Base-by-base conservation (phyloP, 2,113 vertebrate species). In the Pimephales promelas region DNA sequence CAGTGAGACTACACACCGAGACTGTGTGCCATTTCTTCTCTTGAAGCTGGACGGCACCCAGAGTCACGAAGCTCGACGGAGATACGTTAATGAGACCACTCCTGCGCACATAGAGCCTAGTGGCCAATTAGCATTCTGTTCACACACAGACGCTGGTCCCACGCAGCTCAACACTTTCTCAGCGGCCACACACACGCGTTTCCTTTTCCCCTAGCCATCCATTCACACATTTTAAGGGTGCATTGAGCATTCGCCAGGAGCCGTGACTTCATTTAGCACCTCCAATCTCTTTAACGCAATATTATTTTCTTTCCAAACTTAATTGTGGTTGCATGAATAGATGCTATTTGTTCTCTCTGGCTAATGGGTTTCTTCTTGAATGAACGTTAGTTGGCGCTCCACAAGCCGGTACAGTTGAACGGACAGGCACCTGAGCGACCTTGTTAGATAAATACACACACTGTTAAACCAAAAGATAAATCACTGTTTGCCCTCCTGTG, bases 81-180 rank as follows among this genome's bases (percentile, higher is more conserved):
- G 40, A 81, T 34, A 79, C 40, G 73, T 81, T 85, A 87, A 87
- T 87, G 81, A 87, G 68, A 24, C 70, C 24, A 76, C 75, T 68
- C 43, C 82, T 83, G 66, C 52, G 74, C 62, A 52, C 64, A 57
- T 64, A 61, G 73, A 77, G 54, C 78, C 75, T 59, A 22, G 52
- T 73, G 72, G 56, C 62, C 62, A 77, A 84, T 82, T 86, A 85
- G 70, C 68, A 81, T 70, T 43, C 57, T 28, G 28, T 68, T 43
- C 85, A 74, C 81, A 31, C 36, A n/a, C 54, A 57, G 8, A 52
- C 76, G 14, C 52, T 20, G 18, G n/a, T 72, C n/a, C 81, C 71
- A 20, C 40, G 68, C 43, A 74, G 43, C 61, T 64, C 20, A 74
- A 66, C 71, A 64, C 36, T n/a, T 62, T 59, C 40, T 83, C 71